phyloP scores from a whole-genome alignment of 2,113 vertebrate species.

The Microcebus tavaratra region DNA sequence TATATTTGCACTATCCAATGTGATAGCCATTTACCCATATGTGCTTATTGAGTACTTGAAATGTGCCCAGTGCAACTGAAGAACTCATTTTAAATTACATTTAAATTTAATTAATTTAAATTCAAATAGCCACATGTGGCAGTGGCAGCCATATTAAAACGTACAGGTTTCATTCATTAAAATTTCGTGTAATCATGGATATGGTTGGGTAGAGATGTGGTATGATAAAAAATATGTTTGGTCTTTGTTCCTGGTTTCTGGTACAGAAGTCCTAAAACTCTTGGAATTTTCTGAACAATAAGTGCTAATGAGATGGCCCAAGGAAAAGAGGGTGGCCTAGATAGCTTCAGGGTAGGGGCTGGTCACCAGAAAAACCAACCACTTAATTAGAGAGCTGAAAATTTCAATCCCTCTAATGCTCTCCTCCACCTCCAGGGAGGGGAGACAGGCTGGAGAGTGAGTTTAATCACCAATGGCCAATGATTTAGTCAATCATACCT shows the following conservation, averaged over 20 bases:
- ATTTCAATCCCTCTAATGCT: not conserved
- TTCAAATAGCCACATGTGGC: not conserved
- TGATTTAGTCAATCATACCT: not conserved
- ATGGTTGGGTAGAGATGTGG: not conserved
- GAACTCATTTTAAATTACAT: not conserved
- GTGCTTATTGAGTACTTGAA: not conserved
- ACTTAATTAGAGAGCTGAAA: not conserved
- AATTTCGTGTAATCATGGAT: not conserved
- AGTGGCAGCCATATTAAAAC: not conserved
- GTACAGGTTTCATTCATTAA: not conserved
- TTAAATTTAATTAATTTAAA: slow-evolving; percentile 1
- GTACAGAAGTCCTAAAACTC: not conserved
- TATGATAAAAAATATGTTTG: not conserved
- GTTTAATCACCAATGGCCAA: not conserved
- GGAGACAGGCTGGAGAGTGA: not conserved
- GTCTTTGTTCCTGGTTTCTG: not conserved
- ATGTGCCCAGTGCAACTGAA: not conserved
- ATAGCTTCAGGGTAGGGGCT: not conserved
- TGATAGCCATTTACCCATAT: not conserved
- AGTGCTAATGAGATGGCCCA: not conserved
- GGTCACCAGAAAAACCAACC: not conserved
- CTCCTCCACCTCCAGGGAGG: not conserved
- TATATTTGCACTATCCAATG: not conserved
- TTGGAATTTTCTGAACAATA: not conserved
- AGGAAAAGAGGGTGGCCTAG: not conserved